Evolutionary conservation across 2,888 invertebrate species (phyloP).

Genomic region (Himalopsyche japonica): DNA sequence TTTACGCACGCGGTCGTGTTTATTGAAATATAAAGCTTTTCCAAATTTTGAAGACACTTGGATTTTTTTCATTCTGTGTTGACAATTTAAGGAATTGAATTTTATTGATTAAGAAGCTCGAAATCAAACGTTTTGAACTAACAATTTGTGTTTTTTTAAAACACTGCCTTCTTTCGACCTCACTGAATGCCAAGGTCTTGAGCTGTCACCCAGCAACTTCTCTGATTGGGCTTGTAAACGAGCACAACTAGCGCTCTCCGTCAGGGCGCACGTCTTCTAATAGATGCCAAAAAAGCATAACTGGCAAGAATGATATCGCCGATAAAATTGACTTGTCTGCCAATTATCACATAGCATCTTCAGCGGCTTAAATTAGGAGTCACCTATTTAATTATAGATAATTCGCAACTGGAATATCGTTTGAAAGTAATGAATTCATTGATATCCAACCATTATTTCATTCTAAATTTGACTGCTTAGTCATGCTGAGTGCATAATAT

Average conservation of each 20-base stretch:
- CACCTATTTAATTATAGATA: neutral
- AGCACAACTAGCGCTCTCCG: neutral
- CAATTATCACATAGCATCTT: neutral
- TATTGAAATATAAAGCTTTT: too few relatives aligned
- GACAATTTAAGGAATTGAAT: too few relatives aligned
- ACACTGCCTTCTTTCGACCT: neutral
- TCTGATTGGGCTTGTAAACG: neutral
- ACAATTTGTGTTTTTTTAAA: too few relatives aligned
- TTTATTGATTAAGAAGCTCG: too few relatives aligned
- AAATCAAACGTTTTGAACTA: too few relatives aligned
- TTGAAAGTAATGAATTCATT: neutral
- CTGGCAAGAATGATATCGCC: neutral
- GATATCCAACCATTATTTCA: neutral
- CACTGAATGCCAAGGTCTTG: constrained; percentile 24
- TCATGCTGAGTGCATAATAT: too few relatives aligned
- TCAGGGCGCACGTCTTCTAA: neutral
- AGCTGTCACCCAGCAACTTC: neutral
- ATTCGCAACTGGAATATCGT: neutral
- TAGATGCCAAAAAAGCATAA: neutral
- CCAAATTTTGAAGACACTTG: too few relatives aligned
- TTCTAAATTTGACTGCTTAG: neutral
- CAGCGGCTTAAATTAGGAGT: neutral
- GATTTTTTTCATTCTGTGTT: too few relatives aligned
- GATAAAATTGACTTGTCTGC: neutral
- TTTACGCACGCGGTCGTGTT: too few relatives aligned